These are phyloP conservation scores for Eupithecia dodoneata DNA, from an alignment of 2,888 invertebrate species.

Conservation along the genomic window DNA sequence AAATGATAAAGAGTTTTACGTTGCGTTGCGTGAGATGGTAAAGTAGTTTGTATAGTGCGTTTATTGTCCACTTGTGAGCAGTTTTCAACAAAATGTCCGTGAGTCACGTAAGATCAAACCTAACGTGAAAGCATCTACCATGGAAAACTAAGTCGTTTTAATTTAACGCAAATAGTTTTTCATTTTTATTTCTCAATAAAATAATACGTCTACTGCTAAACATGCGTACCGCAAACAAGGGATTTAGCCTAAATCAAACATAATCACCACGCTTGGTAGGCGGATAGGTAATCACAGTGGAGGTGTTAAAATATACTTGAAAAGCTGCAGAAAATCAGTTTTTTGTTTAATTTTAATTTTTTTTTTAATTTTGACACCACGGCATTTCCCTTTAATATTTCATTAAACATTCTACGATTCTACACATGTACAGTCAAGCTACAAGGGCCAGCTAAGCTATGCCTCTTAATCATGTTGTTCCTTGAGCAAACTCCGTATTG, in stretches of 20 bases:
- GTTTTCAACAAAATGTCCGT: background rate
- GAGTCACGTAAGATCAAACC: background rate
- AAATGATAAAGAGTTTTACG: constrained; percentile 3
- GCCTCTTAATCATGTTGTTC: constrained; percentile 17
- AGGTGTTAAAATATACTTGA: background rate
- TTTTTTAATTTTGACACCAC: background rate
- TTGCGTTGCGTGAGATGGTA: background rate
- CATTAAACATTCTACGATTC: background rate
- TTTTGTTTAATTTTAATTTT: too few relatives aligned
- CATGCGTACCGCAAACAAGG: background rate
- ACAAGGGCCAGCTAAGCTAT: background rate
- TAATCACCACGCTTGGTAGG: background rate
- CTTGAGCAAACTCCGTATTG: constrained; percentile 60
- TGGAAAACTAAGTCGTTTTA: too few relatives aligned
- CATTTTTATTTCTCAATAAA: background rate
- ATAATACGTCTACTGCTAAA: too few relatives aligned
- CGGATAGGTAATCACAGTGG: background rate
- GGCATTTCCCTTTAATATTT: background rate
- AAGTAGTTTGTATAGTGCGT: background rate
- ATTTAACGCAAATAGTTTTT: too few relatives aligned
- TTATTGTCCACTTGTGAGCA: background rate
- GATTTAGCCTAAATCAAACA: background rate
- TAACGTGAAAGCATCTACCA: too few relatives aligned
- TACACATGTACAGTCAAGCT: background rate
- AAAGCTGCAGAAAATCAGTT: background rate